Evolutionary conservation across 2,888 invertebrate genomes (phyloP).

Genomic region (Napeogenes sylphis): DNA sequence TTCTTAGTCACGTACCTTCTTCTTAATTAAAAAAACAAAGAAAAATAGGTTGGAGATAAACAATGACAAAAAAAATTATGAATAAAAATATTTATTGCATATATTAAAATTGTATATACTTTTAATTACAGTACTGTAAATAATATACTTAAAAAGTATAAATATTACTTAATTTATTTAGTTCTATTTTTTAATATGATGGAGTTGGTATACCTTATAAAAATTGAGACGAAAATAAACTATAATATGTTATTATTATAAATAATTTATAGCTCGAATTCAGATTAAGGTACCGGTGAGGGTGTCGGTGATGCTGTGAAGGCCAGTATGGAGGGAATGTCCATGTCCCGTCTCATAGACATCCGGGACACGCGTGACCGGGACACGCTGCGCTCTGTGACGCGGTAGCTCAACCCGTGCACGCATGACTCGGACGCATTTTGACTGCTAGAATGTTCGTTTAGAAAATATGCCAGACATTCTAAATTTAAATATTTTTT

Average conservation of each 20-base stretch:
- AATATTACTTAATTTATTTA: no score
- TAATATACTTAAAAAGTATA: no score
- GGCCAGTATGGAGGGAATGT: conserved; percentile 68
- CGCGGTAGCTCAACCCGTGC: conserved; percentile 57
- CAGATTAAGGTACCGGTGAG: conserved; percentile 40
- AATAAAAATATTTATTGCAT: no score
- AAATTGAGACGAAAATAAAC: no score
- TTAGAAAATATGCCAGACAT: conserved; percentile 1
- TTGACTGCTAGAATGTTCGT: conserved; percentile 12
- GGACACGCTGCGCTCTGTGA: conserved; percentile 65
- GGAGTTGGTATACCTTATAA: no score
- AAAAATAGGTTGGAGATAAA: no score
- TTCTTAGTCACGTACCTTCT: not conserved
- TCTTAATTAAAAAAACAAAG: not conserved
- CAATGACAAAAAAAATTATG: no score
- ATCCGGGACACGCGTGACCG: conserved; percentile 62
- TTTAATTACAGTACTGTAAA: no score
- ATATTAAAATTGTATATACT: no score
- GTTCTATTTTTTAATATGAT: no score
- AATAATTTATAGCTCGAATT: no score
- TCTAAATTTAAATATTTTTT: not conserved
- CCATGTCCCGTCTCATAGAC: conserved; percentile 68
- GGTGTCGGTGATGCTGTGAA: conserved; percentile 48
- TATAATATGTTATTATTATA: no score
- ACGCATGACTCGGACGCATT: conserved; percentile 46